phyloP scores from a whole-genome alignment of 2,113 vertebrate species.

The Oryzias curvinotus region DNA sequence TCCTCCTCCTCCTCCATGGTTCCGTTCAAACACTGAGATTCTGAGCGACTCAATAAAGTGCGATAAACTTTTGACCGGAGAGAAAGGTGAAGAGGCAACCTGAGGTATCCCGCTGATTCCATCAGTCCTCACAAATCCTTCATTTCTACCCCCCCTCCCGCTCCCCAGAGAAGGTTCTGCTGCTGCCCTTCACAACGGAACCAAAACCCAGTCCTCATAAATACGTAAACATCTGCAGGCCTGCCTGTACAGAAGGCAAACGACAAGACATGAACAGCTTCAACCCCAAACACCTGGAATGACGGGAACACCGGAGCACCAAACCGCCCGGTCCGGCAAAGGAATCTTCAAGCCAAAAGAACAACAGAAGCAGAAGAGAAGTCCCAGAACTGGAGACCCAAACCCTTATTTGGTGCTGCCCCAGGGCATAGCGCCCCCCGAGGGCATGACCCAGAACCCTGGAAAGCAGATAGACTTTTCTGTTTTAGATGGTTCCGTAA shows the following conservation, averaged over 20 bases:
- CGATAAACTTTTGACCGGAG: too few species aligned
- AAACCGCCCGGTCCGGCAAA: not conserved
- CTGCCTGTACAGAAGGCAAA: constrained; percentile 77
- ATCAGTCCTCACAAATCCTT: not conserved
- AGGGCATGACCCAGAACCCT: too few species aligned
- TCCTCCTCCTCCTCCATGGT: too few species aligned
- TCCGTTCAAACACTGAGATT: too few species aligned
- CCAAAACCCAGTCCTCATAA: constrained; percentile 59
- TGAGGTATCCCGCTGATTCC: too few species aligned
- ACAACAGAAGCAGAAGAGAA: not conserved
- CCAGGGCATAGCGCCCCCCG: too few species aligned
- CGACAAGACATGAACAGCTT: constrained; percentile 24
- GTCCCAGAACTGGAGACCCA: not conserved
- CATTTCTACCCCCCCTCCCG: constrained; percentile 31
- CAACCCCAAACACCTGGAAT: constrained; percentile 56
- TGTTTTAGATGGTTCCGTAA: not conserved
- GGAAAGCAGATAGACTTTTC: not conserved
- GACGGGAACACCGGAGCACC: constrained; percentile 18
- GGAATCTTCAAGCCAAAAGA: not conserved
- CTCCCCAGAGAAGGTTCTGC: not conserved
- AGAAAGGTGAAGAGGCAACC: too few species aligned
- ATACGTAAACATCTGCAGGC: constrained; percentile 76
- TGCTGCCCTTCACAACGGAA: not conserved
- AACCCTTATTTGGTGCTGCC: too few species aligned
- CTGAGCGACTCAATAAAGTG: too few species aligned